Percentiles rank a stretch among this genome's conserved stretches.
Conservation (phyloP, 2,113 vertebrate genomes). For the Tragulus kanchil region DNA sequence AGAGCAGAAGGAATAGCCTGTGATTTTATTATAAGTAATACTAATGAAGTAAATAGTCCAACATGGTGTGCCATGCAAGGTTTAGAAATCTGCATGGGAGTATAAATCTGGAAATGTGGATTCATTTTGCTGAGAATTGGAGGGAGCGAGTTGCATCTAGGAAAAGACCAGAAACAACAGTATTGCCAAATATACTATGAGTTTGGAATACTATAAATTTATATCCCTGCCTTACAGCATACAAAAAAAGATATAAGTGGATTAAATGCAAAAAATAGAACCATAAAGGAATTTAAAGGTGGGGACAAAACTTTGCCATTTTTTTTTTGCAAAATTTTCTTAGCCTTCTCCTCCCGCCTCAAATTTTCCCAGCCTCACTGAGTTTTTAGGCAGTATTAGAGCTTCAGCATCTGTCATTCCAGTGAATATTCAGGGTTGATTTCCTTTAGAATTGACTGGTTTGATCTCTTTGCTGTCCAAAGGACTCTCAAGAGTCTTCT, state of each 20-base stretch:
- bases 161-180: not conserved
- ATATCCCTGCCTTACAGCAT: not conserved
- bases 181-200: not conserved
- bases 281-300: not conserved
- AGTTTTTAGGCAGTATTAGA: no score
- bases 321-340: no score
- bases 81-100: not conserved
- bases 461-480: not conserved
- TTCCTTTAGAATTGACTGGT: not conserved
- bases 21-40: not conserved
- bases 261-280: not conserved
- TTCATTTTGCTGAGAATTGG: not conserved
- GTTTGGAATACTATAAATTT: not conserved
- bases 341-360: no score
- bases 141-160: not conserved
- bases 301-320: not conserved
- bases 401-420: not conserved
- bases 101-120: not conserved
- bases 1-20: not conserved
- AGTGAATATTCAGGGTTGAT: not conserved
- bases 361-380: no score
- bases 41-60: not conserved
- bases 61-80: not conserved
- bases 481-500: not conserved
- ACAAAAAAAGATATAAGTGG: not conserved